Conservation (phyloP, 2,797 vertebrate species). For the Allochrocebus solatus region DNA sequence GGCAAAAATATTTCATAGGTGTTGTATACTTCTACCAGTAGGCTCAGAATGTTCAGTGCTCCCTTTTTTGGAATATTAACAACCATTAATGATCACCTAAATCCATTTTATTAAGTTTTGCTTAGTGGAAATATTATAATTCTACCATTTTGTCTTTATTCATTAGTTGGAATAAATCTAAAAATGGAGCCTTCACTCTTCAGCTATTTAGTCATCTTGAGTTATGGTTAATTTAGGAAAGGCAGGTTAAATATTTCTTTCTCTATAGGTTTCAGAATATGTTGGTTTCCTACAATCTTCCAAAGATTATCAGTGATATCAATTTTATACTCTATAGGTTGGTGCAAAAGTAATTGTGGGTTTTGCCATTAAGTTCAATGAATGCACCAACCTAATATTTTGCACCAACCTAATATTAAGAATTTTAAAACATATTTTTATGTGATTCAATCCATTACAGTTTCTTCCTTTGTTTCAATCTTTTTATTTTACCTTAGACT, state of each 20-base stretch:
- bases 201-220: background rate
- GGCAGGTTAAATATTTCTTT: background rate
- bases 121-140: background rate
- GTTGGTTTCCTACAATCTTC: background rate
- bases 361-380: background rate
- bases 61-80: background rate
- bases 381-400: no score
- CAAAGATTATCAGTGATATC: background rate
- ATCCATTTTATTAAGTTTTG: background rate
- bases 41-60: background rate
- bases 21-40: background rate
- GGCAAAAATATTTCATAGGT: background rate
- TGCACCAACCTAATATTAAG: no score
- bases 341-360: background rate
- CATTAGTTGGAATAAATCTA: background rate
- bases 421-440: background rate
- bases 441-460: background rate
- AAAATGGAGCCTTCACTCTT: fast-evolving
- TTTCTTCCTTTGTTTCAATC: background rate
- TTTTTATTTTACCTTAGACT: background rate
- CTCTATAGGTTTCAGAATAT: background rate
- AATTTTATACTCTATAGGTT: background rate
- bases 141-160: background rate
- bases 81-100: background rate
- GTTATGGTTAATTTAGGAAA: background rate